phyloP scores from a whole-genome alignment of 2,113 vertebrate genomes.

The Plotosus lineatus region DNA sequence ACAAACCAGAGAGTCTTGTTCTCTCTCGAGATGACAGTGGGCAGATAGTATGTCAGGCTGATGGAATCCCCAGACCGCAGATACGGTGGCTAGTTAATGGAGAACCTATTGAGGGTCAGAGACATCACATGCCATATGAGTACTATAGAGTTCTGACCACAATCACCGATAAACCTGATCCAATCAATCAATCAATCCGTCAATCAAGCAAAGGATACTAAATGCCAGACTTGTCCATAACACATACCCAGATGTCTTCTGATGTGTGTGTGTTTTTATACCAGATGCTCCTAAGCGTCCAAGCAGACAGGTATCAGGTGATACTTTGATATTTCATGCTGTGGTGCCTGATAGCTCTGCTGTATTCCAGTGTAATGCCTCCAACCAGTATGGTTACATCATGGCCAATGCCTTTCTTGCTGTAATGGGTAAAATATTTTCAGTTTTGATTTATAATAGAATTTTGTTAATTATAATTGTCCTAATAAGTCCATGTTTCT shows the following conservation, averaged over 20 bases:
- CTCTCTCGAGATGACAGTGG: conserved; percentile 90
- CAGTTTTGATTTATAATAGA: neutral
- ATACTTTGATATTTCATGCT: conserved; percentile 83
- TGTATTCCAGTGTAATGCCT: conserved; percentile 96
- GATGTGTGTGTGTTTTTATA: neutral
- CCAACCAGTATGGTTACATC: conserved; percentile 91
- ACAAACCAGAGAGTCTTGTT: conserved; percentile 86
- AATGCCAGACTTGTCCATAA: neutral
- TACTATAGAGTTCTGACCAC: neutral
- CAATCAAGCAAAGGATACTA: neutral
- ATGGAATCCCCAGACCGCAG: conserved; percentile 86
- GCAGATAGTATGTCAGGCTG: conserved; percentile 84
- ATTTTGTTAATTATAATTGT: neutral
- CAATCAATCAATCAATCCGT: too few relatives aligned
- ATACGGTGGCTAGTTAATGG: conserved; percentile 93
- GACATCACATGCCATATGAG: conserved; percentile 7
- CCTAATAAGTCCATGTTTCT: neutral
- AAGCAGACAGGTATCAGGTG: conserved; percentile 85
- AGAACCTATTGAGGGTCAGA: conserved; percentile 85
- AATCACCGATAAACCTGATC: neutral
- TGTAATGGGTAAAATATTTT: conserved; percentile 81
- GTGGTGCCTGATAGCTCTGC: conserved; percentile 86
- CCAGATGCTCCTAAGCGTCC: conserved; percentile 79
- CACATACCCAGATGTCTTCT: neutral
- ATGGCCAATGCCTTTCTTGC: conserved; percentile 93